Base-by-base conservation (phyloP, 2,113 vertebrate genomes). In the Anser brachyrhynchus region DNA sequence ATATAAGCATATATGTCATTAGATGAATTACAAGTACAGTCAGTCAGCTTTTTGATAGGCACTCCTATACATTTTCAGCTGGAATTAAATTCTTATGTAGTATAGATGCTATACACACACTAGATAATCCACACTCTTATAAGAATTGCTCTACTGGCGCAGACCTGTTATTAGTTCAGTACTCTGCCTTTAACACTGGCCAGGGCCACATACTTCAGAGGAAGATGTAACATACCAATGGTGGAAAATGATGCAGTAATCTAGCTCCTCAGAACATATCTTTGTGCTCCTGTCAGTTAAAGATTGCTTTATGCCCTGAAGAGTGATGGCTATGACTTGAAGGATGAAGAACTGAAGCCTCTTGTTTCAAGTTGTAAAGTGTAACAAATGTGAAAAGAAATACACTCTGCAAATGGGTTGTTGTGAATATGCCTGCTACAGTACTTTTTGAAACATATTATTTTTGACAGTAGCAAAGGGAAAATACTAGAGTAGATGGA, bases 211-310 rank as follows among this genome's bases (percentile, higher is more conserved):
- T n/a, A 33, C 11, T 80, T 78, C 64, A 86, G 46, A 35, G 46
- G 43, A 67, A 81, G 55, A 52, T 28, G 52, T n/a, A 90, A 61
- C 7, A 20, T 44, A 58, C 9, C 17, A 9, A 0, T 51, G 61
- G 44, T 23, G 23, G 69, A 90, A 90, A 93, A 81, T 52, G 37
- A 79, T 77, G 37, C 59, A 86, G 25, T 39, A 74, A 77, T 22
- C 25, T 93, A 41, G 20, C 35, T 55, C 65, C 64, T 59, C 44
- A 58, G 79, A 91, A 77, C 2, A 10, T 12, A 51, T 78, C 41
- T 71, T 83, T 62, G 72, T 77, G 75, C 20, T 74, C 78, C 81
- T 96, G 72, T 39, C 72, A 91, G 35, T 82, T 94, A 81, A 89
- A 89, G 57, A 90, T 80, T 84, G 37, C 72, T 43, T 85, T 69